Evolutionary conservation across 1,140 invertebrate species (phyloP), one percentile per base, ranked within the genome.

Genomic region (Trypoxylus dichotomus): DNA sequence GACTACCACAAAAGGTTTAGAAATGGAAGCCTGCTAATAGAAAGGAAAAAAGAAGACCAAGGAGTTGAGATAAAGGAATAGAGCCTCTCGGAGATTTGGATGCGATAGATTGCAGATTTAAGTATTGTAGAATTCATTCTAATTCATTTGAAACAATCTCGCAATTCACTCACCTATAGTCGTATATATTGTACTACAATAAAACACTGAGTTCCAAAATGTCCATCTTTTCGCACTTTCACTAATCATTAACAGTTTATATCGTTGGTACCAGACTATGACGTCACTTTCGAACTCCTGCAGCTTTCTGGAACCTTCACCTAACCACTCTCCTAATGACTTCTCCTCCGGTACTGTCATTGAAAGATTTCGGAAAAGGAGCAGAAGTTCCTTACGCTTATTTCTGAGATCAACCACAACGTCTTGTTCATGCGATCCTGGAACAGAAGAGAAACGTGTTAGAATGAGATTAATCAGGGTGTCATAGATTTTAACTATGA

Each of bases 171-270:
- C 83, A 97, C 96, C 96, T 82, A 98, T 98, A 2, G 97, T 98
- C 0, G 97, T 98, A 83, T 95, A 97, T 81, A 98, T 93, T 7
- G 97, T 98, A 47, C 95, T 93, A 78, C 95, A 95, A 84, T 95
- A 98, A 84, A 97, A 96, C 81, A 98, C 91, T 0, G 96, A 91
- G 82, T 97, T 96, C 93, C 94, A 95, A 85, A 96, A 96, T 13
- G 92, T 92, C 97, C 97, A 98, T 0, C 90, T 82, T 24, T 68
- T 24, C 2, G 24, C 60, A 24, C 3, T 27, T 15, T 25, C 21
- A 24, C 24, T 68, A 1, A 80, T 86, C 77, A 75, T 88, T 82
- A 13, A 89, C 85, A 15, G 76, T 29, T 74, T 37, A 37, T 73
- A 43, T 13, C 88, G 86, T 37, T 89, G 89, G 79, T 87, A 88